Evolutionary conservation across 2,113 vertebrate genomes (phyloP).

Genomic region (Dasyprocta punctata): DNA sequence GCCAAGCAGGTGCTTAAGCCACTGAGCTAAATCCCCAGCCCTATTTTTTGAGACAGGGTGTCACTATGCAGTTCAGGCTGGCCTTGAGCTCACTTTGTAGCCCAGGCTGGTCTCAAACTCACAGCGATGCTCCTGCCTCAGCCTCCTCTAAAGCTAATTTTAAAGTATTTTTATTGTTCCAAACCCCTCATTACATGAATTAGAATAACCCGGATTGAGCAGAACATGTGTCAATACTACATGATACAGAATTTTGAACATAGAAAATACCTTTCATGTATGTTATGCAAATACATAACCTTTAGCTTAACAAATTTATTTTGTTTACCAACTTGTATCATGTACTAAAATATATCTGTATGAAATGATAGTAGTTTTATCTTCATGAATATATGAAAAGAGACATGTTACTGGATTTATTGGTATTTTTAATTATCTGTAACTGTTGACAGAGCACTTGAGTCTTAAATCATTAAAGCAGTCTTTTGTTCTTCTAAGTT

Average conservation of each 20-base stretch:
- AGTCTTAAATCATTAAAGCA: not conserved
- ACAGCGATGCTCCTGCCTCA: no score
- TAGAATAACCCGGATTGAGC: not conserved
- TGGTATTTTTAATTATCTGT: not conserved
- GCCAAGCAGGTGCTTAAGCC: no score
- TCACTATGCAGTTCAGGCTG: no score
- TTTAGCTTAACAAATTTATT: constrained; percentile 12
- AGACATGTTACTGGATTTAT: not conserved
- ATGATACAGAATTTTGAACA: not conserved
- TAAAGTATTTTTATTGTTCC: not conserved
- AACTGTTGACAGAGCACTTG: not conserved
- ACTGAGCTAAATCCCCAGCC: no score
- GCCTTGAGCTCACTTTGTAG: no score
- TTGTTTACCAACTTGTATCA: constrained; percentile 14
- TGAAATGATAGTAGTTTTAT: not conserved
- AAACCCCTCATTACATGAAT: not conserved
- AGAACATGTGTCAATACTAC: not conserved
- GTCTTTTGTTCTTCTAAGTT: constrained; percentile 85
- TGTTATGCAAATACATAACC: constrained; percentile 15
- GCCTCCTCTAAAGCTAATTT: constrained; percentile 18
- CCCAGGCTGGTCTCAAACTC: no score
- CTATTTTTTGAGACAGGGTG: no score
- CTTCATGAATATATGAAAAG: not conserved
- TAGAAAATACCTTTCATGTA: constrained; percentile 20
- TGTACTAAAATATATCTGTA: not conserved